Evolutionary conservation across 1,140 invertebrate genomes (phyloP).

Genomic region (Phymorhynchus buccinoides): DNA sequence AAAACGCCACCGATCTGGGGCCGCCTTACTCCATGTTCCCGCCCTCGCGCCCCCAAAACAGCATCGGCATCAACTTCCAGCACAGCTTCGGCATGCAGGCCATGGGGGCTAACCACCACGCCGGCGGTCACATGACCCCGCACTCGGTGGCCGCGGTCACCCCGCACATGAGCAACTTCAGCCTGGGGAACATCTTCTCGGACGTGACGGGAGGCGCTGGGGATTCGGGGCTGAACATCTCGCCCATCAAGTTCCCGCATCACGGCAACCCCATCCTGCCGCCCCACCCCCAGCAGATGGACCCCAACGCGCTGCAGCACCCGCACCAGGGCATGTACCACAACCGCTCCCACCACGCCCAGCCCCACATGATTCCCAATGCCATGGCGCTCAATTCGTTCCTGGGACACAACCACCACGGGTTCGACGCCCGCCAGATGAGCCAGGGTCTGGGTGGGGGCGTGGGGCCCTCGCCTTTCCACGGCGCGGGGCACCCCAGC

Average conservation of each 20-base stretch:
- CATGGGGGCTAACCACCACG: constrained; percentile 65
- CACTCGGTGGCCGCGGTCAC: constrained; percentile 68
- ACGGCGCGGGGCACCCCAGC: constrained; percentile 67
- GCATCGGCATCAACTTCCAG: constrained; percentile 73
- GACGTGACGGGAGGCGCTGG: constrained; percentile 67
- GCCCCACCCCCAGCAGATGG: constrained; percentile 61
- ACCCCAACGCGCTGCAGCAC: constrained; percentile 69
- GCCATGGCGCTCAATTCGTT: constrained; percentile 71
- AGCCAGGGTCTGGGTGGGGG: constrained; percentile 66
- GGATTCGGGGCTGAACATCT: constrained; percentile 67
- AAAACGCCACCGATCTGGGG: constrained; percentile 64
- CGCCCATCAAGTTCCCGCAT: constrained; percentile 73
- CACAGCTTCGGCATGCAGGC: constrained; percentile 72
- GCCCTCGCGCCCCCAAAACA: constrained; percentile 69
- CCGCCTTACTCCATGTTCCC: constrained; percentile 69
- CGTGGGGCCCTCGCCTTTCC: constrained; percentile 65
- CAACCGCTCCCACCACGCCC: constrained; percentile 66
- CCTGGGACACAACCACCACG: constrained; percentile 71
- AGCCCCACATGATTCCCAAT: constrained; percentile 65
- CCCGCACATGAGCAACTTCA: constrained; percentile 73
- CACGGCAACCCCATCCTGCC: constrained; percentile 65
- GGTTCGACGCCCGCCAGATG: constrained; percentile 67
- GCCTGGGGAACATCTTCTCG: constrained; percentile 71
- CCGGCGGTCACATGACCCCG: constrained; percentile 60
- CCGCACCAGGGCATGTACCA: constrained; percentile 67